Evolutionary conservation across 2,113 vertebrate genomes (phyloP).

Genomic region (Murina feae): DNA sequence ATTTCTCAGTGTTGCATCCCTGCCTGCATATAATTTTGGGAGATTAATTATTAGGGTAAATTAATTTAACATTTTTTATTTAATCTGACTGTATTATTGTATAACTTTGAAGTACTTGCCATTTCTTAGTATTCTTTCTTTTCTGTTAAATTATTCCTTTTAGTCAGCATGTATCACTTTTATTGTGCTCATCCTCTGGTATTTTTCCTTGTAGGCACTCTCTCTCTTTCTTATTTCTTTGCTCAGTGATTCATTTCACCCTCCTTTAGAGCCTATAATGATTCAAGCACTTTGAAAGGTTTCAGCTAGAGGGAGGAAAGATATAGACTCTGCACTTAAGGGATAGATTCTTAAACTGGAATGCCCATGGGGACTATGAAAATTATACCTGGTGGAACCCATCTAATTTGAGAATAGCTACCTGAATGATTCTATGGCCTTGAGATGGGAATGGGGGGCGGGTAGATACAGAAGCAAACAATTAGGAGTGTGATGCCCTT

Average conservation of each 20-base stretch:
- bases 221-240: background rate
- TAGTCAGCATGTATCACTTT: background rate
- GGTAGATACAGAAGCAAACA: background rate
- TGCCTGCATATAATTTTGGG: background rate
- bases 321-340: background rate
- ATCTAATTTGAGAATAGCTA: background rate
- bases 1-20: background rate
- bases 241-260: background rate
- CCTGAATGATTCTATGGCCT: background rate
- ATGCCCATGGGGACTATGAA: background rate
- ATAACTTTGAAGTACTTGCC: background rate
- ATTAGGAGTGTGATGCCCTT: background rate
- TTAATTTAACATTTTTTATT: background rate
- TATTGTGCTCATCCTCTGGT: background rate
- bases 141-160: background rate
- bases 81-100: background rate
- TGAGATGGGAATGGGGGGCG: background rate
- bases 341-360: background rate
- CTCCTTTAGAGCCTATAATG: background rate
- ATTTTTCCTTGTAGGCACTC: background rate
- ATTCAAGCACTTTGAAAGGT: background rate
- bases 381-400: background rate
- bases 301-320: background rate
- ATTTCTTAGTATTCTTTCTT: background rate
- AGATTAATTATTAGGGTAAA: background rate